Evolutionary conservation across 37 sponge, comb jelly and placozoan species (phyloP).

Genomic region (Corticium candelabrum): DNA sequence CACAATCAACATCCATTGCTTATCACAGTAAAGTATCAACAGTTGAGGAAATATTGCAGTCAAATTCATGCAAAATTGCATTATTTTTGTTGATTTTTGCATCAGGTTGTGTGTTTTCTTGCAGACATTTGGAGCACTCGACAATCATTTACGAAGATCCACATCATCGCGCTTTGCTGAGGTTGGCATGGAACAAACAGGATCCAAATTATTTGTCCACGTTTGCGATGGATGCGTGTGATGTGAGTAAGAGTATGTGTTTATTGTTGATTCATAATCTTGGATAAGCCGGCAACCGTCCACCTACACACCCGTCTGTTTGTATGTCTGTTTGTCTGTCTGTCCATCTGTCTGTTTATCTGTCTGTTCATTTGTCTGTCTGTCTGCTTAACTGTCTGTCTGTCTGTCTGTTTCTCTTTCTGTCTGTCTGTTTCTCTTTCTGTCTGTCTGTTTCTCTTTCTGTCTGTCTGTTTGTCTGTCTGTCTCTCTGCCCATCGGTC

Average conservation of each 20-base stretch:
- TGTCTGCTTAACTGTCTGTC: no score
- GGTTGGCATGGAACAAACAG: conserved; percentile 90
- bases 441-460: no score
- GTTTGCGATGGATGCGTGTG: conserved; percentile 67
- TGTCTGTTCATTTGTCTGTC: no score
- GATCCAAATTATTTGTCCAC: conserved; percentile 94
- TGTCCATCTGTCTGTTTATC: no score
- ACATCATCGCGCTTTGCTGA: conserved; percentile 66
- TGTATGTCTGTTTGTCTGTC: no score
- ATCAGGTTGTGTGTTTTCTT: not conserved
- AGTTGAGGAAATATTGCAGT: not conserved
- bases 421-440: no score
- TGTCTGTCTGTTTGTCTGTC: no score
- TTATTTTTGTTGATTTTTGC: not conserved
- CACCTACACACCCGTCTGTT: no score
- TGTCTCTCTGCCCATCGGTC: no score
- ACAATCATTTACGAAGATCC: conserved; percentile 89
- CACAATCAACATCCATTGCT: not conserved
- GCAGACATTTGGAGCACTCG: conserved; percentile 85
- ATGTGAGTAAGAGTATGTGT: conserved; percentile 34
- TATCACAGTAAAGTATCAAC: not conserved
- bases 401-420: no score
- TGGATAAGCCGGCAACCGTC: not conserved
- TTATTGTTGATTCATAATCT: not conserved
- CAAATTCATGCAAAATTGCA: not conserved